These are phyloP conservation scores for Macrostomum lignano DNA, from an alignment of 1,140 invertebrate species.

Conservation along the genomic window DNA sequence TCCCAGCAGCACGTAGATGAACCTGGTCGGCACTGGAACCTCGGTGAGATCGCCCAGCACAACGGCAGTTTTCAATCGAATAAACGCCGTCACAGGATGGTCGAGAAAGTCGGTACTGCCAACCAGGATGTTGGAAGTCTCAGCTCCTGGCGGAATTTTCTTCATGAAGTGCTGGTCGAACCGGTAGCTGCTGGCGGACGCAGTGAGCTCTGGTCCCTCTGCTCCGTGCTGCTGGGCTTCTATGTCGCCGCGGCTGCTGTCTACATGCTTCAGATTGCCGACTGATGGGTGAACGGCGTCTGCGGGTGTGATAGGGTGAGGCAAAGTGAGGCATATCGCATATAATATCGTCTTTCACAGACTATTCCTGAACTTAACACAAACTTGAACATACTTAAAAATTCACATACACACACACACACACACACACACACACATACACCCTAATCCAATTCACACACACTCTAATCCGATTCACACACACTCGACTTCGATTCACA, in stretches of 20 bases:
- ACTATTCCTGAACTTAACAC: not conserved
- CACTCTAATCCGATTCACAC: no score
- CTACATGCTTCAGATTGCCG: conserved; percentile 7
- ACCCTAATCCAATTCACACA: no score
- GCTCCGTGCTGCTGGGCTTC: conserved; percentile 15
- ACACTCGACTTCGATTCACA: no score
- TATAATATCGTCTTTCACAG: not conserved
- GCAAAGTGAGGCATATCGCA: not conserved
- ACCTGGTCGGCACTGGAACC: conserved; percentile 62
- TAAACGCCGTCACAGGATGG: conserved; percentile 54
- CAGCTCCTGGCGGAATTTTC: conserved; percentile 21
- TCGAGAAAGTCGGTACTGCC: conserved; percentile 83
- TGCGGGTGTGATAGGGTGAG: conserved; percentile 9
- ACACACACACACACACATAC: no score
- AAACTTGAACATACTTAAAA: no score
- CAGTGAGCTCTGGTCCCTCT: conserved; percentile 10
- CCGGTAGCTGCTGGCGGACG: conserved; percentile 25
- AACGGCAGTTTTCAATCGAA: conserved; percentile 53
- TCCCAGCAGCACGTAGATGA: conserved; percentile 70
- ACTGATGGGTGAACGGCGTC: conserved; percentile 13
- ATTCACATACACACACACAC: no score
- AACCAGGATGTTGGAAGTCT: conserved; percentile 40
- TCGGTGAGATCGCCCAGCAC: conserved; percentile 76
- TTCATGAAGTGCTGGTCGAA: conserved; percentile 41
- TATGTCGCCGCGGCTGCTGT: conserved; percentile 6